Evolutionary conservation across 2,797 vertebrate genomes (phyloP), one percentile per base, ranked within the genome.

Genomic region (Xiphorhynchus erythropygius): DNA sequence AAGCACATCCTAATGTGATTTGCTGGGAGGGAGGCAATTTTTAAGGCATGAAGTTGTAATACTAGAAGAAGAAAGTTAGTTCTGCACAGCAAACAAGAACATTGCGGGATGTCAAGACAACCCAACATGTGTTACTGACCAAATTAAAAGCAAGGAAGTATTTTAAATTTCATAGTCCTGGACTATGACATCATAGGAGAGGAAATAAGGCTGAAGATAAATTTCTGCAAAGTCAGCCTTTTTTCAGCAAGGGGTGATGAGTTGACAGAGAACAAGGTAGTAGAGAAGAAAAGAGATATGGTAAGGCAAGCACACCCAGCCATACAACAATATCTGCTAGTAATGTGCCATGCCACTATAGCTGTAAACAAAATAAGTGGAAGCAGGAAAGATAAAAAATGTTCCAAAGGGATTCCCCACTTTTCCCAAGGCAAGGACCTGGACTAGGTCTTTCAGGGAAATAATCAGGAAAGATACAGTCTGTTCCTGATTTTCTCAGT

Each of bases 71-170:
- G 32, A 87, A 93, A 69, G 33, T 22, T 37, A 80, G 42, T 14
- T 39, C 42, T 81, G 46, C 30, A 55, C 3, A 67, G 39, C 60
- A 68, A 78, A 57, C 12, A 42, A 10, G 39, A 79, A 30, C 19
- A 5, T 7, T 78, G 84, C 32, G 73, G 39, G 5, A 50, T 53
- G 30, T 77, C 35, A 53, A 46, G 68, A 60, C 35, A 64, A 71
- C 5, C 18, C 2, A 4, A 3, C 2, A 3, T 18, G 25, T 81
- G 57, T 30, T 10, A 41, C 11, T 12, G 27, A 84, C 33, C 21
- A 92, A 84, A 89, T 60, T 35, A 69, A 75, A 94, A 63, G 13
- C 13, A 55, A 86, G 23, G 22, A 87, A 75, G 21, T 33, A 21
- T 77, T 91, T 93, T 81, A 8, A 50, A 91, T 79, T 37, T 56